These are phyloP conservation scores for Torymus auratus DNA, from an alignment of 2,888 invertebrate genomes.

Conservation along the genomic window DNA sequence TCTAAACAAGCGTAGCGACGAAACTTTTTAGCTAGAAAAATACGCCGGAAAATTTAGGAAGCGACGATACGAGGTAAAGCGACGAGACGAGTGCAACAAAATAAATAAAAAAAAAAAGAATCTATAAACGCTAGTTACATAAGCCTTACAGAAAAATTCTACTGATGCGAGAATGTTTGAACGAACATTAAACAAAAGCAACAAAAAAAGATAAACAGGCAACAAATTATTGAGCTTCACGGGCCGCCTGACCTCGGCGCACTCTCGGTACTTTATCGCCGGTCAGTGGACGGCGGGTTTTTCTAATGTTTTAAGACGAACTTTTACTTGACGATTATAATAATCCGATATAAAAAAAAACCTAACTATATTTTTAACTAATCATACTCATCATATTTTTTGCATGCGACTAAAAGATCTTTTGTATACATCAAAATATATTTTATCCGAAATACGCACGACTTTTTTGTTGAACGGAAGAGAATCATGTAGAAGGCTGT, in stretches of 20 bases:
- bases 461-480: slow-evolving; percentile 46
- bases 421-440: slow-evolving; percentile 50
- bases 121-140: slow-evolving; percentile 2
- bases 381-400: slow-evolving; percentile 45
- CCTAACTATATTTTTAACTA: slow-evolving; percentile 42
- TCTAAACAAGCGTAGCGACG: slow-evolving; percentile 56
- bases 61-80: background rate
- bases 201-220: background rate
- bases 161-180: slow-evolving; percentile 52
- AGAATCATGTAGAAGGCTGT: slow-evolving; percentile 54
- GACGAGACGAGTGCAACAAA: slow-evolving; percentile 8
- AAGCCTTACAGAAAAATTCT: slow-evolving; percentile 56
- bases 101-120: slow-evolving; percentile 10
- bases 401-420: slow-evolving; percentile 41
- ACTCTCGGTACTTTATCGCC: background rate
- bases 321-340: no score
- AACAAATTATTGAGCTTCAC: no score
- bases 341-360: slow-evolving; percentile 31
- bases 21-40: slow-evolving; percentile 40
- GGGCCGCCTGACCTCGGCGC: background rate
- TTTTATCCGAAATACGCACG: slow-evolving; percentile 47
- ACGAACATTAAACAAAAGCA: slow-evolving; percentile 12
- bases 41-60: slow-evolving; percentile 1
- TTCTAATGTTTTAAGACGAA: background rate
- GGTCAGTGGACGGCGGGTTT: slow-evolving; percentile 8